phyloP scores from a whole-genome alignment of 2,113 vertebrate genomes.

The Balaeniceps rex region DNA sequence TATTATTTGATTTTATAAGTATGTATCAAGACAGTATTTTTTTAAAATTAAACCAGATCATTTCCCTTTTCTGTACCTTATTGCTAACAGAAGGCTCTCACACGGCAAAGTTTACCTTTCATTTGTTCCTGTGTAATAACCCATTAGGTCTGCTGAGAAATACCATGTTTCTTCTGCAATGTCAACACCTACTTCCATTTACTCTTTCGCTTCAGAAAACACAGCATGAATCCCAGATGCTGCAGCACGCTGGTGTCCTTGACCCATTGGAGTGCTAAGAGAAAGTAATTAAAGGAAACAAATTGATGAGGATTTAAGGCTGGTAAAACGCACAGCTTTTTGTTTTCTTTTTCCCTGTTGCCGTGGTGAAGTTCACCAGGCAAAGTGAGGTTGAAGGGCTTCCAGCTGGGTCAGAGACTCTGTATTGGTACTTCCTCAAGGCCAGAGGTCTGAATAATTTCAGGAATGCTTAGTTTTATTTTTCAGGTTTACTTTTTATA shows the following conservation, averaged over 20 bases:
- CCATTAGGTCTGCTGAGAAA: slow-evolving; percentile 42
- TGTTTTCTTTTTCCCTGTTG: neutral
- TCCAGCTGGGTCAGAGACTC: neutral
- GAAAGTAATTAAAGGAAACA: slow-evolving; percentile 50
- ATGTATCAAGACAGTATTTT: neutral
- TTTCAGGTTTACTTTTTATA: neutral
- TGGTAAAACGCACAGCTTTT: neutral
- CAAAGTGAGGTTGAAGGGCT: neutral
- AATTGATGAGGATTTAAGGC: slow-evolving; percentile 18
- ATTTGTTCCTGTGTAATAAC: slow-evolving; percentile 56
- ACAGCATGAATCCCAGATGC: slow-evolving; percentile 51
- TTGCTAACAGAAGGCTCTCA: neutral
- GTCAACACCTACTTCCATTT: slow-evolving; percentile 60
- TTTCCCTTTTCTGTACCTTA: neutral
- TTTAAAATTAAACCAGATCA: neutral
- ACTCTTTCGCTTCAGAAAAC: slow-evolving; percentile 34
- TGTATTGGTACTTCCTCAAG: neutral
- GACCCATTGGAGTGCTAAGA: neutral
- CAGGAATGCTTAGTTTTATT: neutral
- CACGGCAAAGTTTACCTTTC: slow-evolving; percentile 49
- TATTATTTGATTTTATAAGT: slow-evolving; percentile 25
- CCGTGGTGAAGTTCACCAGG: neutral
- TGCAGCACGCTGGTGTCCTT: slow-evolving; percentile 35
- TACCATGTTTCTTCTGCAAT: slow-evolving; percentile 24
- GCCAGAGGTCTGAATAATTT: neutral